These are phyloP conservation scores for Tachina fera DNA, from an alignment of 2,888 invertebrate species.

Conservation along the genomic window DNA sequence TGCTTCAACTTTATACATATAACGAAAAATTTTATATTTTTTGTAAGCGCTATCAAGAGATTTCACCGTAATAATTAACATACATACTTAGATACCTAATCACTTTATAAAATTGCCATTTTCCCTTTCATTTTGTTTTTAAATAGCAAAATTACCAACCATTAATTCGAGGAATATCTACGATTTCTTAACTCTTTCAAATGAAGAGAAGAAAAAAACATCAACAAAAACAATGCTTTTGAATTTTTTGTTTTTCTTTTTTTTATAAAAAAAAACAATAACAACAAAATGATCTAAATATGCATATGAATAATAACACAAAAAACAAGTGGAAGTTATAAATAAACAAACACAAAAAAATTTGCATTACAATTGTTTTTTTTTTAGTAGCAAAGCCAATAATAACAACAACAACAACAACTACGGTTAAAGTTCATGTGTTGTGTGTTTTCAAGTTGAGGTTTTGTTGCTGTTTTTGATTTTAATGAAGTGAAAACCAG, in stretches of 20 bases:
- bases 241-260: not conserved
- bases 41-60: not conserved
- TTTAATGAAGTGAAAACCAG: conserved; percentile 25
- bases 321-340: conserved; percentile 56
- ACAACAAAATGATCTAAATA: conserved; percentile 22
- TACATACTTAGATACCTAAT: no score
- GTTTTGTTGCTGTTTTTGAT: conserved; percentile 14
- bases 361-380: conserved; percentile 53
- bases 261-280: conserved; percentile 7
- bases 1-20: not conserved
- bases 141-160: not conserved
- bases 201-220: not conserved
- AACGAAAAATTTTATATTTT: not conserved
- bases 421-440: not conserved
- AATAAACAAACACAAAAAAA: conserved; percentile 44
- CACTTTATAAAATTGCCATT: conserved; percentile 33
- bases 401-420: conserved; percentile 20
- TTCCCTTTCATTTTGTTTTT: conserved; percentile 22
- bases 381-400: not conserved
- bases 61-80: conserved; percentile 16
- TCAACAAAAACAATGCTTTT: conserved; percentile 14
- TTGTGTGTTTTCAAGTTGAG: not conserved
- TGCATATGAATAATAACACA: not conserved
- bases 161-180: conserved; percentile 12
- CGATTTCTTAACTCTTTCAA: not conserved